Conservation (phyloP, 2,888 invertebrate genomes). For the Acronicta aceris region DNA sequence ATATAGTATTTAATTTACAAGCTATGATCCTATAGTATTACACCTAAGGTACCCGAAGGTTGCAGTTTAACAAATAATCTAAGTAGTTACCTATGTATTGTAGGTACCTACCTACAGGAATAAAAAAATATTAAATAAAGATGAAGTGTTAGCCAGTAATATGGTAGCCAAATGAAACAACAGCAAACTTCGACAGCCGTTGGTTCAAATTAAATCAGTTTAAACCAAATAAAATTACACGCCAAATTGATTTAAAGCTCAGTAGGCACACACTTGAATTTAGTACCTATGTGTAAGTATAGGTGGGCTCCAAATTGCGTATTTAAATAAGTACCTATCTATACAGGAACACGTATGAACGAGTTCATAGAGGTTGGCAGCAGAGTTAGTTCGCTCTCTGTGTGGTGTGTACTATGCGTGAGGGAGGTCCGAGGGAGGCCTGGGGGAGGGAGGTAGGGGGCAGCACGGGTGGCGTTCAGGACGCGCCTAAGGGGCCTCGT, state of each 20-base stretch:
- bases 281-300: constrained; percentile 58
- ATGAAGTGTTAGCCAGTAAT: no score
- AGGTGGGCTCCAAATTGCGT: constrained; percentile 81
- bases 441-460: constrained; percentile 60
- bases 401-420: constrained; percentile 85
- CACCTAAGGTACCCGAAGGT: no score
- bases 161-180: constrained; percentile 34
- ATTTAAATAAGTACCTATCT: constrained; percentile 84
- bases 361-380: constrained; percentile 85
- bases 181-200: constrained; percentile 46
- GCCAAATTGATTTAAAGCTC: constrained; percentile 79
- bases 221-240: constrained; percentile 74
- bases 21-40: no score
- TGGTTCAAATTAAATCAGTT: constrained; percentile 71
- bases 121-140: no score
- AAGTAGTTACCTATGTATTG: no score
- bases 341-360: constrained; percentile 77
- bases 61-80: no score
- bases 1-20: no score
- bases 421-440: constrained; percentile 73
- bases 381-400: constrained; percentile 86
- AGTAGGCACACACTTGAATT: constrained; percentile 51
- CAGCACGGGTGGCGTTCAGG: constrained; percentile 70
- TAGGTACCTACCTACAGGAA: no score
- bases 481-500: constrained; percentile 86